Evolutionary conservation across 1,140 invertebrate genomes (phyloP).

Genomic region (Planococcus citri): DNA sequence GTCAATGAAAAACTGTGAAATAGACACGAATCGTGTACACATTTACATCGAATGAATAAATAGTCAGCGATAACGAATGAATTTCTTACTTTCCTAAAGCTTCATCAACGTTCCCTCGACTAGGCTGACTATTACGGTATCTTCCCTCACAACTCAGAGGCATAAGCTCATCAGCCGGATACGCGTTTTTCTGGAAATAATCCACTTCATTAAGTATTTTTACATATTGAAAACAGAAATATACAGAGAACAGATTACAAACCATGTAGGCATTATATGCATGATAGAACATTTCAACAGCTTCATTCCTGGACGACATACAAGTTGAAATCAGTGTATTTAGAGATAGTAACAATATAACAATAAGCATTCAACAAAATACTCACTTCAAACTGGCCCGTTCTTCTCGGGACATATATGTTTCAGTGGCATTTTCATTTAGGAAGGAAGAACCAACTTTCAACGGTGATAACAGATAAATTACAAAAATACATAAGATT

Average conservation of each 20-base stretch:
- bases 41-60: too few species aligned
- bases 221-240: constrained; percentile 22
- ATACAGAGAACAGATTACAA: constrained; percentile 31
- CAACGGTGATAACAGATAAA: neutral
- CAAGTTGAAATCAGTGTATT: neutral
- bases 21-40: constrained; percentile 14
- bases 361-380: neutral
- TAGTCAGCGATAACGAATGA: neutral
- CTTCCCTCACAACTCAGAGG: constrained; percentile 88
- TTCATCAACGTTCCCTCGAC: constrained; percentile 91
- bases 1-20: constrained; percentile 70
- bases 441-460: neutral
- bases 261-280: constrained; percentile 94
- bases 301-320: constrained; percentile 46
- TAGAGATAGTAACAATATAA: neutral
- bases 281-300: constrained; percentile 92
- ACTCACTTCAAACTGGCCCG: constrained; percentile 11
- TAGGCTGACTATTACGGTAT: constrained; percentile 70
- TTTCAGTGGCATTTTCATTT: neutral
- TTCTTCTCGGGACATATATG: constrained; percentile 11
- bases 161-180: constrained; percentile 97
- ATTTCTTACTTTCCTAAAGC: constrained; percentile 83
- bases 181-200: constrained; percentile 66
- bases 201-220: neutral
- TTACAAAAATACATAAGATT: neutral